These are phyloP conservation scores for Uloborus diversus DNA, from an alignment of 1,140 invertebrate species.

Conservation along the genomic window DNA sequence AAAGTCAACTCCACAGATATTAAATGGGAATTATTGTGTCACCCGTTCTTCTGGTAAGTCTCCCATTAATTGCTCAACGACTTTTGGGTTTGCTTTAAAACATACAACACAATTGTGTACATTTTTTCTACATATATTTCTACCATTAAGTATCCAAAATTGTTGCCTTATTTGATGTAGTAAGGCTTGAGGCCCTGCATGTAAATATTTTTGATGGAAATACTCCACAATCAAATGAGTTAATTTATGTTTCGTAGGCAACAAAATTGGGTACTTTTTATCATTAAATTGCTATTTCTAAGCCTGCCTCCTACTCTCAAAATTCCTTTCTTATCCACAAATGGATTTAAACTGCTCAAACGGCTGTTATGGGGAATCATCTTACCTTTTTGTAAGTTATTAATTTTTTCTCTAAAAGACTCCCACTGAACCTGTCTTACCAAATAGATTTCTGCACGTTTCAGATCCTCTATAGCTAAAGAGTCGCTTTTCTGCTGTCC, in stretches of 20 bases:
- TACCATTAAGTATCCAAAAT: conserved; percentile 19
- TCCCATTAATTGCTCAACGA: neutral
- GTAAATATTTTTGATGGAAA: neutral
- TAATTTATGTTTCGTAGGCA: conserved; percentile 13
- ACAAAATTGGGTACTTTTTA: conserved; percentile 16
- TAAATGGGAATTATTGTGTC: neutral
- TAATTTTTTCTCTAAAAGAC: neutral
- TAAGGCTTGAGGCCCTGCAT: neutral
- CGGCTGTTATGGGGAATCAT: neutral
- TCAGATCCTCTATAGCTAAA: neutral
- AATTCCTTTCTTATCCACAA: conserved; percentile 62
- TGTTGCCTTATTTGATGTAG: neutral
- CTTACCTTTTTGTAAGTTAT: neutral
- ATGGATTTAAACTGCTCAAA: conserved; percentile 59
- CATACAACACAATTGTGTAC: neutral
- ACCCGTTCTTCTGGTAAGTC: neutral
- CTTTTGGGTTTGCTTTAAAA: neutral
- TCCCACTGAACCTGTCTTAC: neutral
- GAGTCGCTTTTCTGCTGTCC: neutral
- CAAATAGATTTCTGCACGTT: neutral
- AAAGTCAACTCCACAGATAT: neutral
- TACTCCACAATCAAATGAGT: neutral
- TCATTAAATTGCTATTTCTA: neutral
- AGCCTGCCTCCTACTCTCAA: conserved; percentile 53
- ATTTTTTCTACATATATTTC: neutral